A percentile compares a stretch with the other conserved stretches of the same genome.
phyloP scores from a whole-genome alignment of 2,797 vertebrate genomes.

The Mormyrops attenuatus region DNA sequence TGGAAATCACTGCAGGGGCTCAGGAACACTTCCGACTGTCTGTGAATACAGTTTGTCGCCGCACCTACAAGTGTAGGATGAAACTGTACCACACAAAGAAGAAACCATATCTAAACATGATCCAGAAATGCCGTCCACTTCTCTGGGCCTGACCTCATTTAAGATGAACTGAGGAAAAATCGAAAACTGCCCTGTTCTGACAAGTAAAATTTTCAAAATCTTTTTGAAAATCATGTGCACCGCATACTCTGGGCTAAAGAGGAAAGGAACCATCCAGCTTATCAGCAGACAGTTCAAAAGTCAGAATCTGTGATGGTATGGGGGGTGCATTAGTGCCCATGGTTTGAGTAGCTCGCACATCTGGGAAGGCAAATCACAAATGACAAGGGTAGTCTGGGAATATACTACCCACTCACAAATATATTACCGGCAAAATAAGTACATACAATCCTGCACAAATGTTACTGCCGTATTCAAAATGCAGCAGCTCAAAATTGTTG shows the following conservation, averaged over 20 bases:
- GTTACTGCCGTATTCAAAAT: background rate
- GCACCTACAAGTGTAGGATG: no score
- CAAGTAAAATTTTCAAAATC: background rate
- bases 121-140: no score
- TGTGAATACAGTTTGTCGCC: background rate
- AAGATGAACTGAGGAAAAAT: no score
- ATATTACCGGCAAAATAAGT: background rate
- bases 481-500: background rate
- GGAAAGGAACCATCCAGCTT: background rate
- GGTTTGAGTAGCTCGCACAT: background rate
- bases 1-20: background rate
- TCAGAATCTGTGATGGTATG: background rate
- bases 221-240: background rate
- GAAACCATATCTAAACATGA: no score
- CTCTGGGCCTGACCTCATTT: no score
- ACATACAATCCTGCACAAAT: background rate
- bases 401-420: background rate
- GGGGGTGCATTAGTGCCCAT: background rate
- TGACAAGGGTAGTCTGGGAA: background rate
- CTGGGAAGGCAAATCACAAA: background rate
- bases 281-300: background rate
- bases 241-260: background rate
- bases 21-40: background rate
- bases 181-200: background rate
- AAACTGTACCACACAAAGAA: no score